phyloP scores from a whole-genome alignment of 1,140 invertebrate species.

The Holotrichia oblita region DNA sequence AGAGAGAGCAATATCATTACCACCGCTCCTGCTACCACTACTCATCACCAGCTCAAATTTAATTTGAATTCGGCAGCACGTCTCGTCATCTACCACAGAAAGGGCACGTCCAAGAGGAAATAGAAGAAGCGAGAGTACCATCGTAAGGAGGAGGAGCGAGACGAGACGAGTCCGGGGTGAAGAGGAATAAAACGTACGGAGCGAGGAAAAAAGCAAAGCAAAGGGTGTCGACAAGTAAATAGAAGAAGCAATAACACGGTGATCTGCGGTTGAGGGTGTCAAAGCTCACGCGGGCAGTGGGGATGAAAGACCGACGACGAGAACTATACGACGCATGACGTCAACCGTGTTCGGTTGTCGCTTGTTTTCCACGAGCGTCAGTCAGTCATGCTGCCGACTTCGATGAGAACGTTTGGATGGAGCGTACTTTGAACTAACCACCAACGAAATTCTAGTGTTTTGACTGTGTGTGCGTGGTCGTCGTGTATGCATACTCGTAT shows the following conservation, averaged over 20 bases:
- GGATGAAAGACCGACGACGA: constrained; percentile 49
- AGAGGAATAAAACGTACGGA: not conserved
- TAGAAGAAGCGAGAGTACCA: not conserved
- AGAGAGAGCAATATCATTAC: not conserved
- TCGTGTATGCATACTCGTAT: not conserved
- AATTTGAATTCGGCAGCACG: constrained; percentile 6
- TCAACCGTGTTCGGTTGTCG: constrained; percentile 52
- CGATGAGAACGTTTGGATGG: not conserved
- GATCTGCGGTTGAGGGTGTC: constrained; percentile 59
- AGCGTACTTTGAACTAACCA: not conserved
- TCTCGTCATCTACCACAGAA: not conserved
- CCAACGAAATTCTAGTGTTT: not conserved
- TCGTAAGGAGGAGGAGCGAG: not conserved
- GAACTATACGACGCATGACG: constrained; percentile 52
- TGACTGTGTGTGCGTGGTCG: not conserved
- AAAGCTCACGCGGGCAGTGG: constrained; percentile 55
- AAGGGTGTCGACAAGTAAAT: constrained; percentile 58
- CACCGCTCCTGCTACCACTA: not conserved
- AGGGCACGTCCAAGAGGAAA: not conserved
- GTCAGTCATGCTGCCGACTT: constrained; percentile 52
- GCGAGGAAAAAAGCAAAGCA: constrained; percentile 34
- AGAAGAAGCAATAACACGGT: constrained; percentile 58
- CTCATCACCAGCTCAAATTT: not conserved
- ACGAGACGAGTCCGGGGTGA: constrained; percentile 23
- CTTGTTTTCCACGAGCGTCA: constrained; percentile 38